A percentile compares a stretch with the other conserved stretches of the same genome.
phyloP scores from a whole-genome alignment of 2,113 vertebrate species.

The Pitta sordida region DNA sequence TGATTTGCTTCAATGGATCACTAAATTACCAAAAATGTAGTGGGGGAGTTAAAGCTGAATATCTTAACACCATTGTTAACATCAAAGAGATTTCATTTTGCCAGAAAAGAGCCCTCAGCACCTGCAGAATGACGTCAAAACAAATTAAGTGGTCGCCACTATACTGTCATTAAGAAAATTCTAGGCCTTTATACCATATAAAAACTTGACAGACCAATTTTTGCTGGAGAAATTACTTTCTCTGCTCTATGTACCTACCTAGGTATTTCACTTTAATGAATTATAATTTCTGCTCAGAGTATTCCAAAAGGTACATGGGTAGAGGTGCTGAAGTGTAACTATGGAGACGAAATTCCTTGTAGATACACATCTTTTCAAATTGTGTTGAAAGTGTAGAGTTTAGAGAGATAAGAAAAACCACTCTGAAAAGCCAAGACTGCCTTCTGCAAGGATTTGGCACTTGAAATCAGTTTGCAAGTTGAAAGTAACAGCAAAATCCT shows the following conservation, averaged over 20 bases:
- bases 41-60: neutral
- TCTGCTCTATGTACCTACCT: neutral
- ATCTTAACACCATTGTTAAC: neutral
- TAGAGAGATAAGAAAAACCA: neutral
- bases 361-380: neutral
- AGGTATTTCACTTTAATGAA: neutral
- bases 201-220: neutral
- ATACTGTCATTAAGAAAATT: neutral
- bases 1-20: neutral
- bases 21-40: neutral
- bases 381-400: neutral
- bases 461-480: neutral
- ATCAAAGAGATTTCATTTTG: neutral
- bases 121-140: neutral
- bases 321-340: neutral
- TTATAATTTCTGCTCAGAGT: neutral
- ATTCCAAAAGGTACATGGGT: neutral
- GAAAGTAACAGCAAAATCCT: neutral
- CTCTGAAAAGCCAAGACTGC: neutral
- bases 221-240: neutral
- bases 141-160: neutral
- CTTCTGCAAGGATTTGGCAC: neutral
- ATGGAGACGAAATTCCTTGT: neutral
- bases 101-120: neutral
- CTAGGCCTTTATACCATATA: neutral